Evolutionary conservation across 2,797 vertebrate genomes (phyloP), one percentile per base, ranked within the genome.

Genomic region (Valencia hispanica): DNA sequence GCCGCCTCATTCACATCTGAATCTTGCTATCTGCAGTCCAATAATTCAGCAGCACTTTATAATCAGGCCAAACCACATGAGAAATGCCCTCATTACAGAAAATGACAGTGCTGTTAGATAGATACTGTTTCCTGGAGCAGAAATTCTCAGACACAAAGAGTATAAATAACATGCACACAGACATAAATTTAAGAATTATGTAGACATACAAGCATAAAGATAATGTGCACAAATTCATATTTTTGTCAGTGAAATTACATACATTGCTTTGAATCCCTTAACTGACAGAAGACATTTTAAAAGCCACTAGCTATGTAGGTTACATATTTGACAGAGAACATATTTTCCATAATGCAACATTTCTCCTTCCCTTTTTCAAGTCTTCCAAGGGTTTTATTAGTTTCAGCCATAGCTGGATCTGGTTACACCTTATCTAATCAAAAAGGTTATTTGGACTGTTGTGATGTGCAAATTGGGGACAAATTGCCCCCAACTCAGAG

Each of bases 31-130:
- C 55, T 70, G 22, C 5, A 74, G 78, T 71, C 79, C 70, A 74
- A 83, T 72, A 74, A 48, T 78, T 79, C 78, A 81, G 75, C 79
- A 86, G 75, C 75, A 53, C 30, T 84, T 89, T 80, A 82, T 91
- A 93, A 90, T 85, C 77, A 82, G 73, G 79, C 75, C 84, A 84
- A 88, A 86, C 77, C 91, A 82, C 86, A 74, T 59, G 88, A 89
- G 92, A 86, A 85, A 79, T 84, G 90, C 65, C 86, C 93, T 93
- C 86, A 85, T 93, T 93, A 90, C 75, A 74, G 53, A 86, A 80
- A 57, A 75, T 85, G 81, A 90, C 78, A 71, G 77, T 74, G 53
- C 81, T 91, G 83, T 88, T 36, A 84, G 72, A 81, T 36, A 11
- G n/a, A 78, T 51, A 86, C 61, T 51, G 51, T 82, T 86, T 84